A percentile compares a stretch with the other conserved stretches of the same genome.
Evolutionary conservation across 2,888 invertebrate species (phyloP).

Genomic region (Neocrepidodera transversa): DNA sequence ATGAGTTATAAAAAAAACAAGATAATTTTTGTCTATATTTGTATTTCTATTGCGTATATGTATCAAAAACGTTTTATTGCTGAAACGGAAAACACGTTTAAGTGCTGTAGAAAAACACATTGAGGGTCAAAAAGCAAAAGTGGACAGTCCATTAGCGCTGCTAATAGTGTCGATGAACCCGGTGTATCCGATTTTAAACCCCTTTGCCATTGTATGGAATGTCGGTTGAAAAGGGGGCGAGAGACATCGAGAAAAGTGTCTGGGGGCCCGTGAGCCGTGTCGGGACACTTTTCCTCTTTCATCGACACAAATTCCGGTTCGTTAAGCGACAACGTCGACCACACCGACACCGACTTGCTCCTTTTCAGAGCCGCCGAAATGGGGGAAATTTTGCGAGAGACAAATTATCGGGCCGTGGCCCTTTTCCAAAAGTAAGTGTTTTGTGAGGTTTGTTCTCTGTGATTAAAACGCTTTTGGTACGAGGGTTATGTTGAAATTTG

Average conservation of each 20-base stretch:
- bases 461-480: too few species aligned
- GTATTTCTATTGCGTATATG: too few species aligned
- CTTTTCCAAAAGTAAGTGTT: too few species aligned
- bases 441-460: too few species aligned
- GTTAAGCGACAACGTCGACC: constrained; percentile 27
- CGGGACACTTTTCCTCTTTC: constrained; percentile 26
- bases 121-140: constrained; percentile 4
- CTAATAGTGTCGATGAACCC: constrained; percentile 16
- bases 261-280: constrained; percentile 11
- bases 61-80: too few species aligned
- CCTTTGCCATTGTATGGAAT: constrained; percentile 12
- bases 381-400: constrained; percentile 6
- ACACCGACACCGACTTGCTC: constrained; percentile 16
- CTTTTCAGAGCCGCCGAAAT: constrained; percentile 21
- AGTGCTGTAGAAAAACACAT: neutral
- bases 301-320: constrained; percentile 24
- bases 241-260: constrained; percentile 18
- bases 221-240: neutral
- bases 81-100: neutral
- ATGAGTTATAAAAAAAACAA: too few species aligned
- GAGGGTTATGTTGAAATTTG: too few species aligned
- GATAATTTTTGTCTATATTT: too few species aligned
- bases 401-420: constrained; percentile 16
- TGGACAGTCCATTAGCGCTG: constrained; percentile 14
- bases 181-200: constrained; percentile 15